Percentiles rank a stretch among this genome's conserved stretches.
Conservation (phyloP, 2,888 invertebrate genomes). For the Brachyopa scutellaris region DNA sequence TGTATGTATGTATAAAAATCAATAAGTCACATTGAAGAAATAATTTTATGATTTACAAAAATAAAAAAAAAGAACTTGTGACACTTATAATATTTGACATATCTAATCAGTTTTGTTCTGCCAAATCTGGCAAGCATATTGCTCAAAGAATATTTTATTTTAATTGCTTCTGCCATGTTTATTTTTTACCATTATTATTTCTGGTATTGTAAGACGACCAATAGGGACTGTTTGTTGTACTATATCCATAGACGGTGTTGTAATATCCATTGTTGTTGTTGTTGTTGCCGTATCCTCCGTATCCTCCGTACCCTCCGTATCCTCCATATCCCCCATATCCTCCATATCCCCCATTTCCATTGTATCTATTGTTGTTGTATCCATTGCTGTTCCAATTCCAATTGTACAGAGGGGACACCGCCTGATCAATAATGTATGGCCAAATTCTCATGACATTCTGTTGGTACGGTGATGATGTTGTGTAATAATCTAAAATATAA, state of each 20-base stretch:
- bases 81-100: not conserved
- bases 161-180: not conserved
- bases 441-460: slow-evolving; percentile 74
- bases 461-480: slow-evolving; percentile 66
- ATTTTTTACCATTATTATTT: slow-evolving; percentile 27
- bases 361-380: slow-evolving; percentile 6
- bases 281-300: not conserved
- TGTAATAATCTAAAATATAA: slow-evolving; percentile 49
- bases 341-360: not conserved
- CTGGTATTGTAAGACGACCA: not conserved
- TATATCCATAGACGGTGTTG: slow-evolving; percentile 14
- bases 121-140: not conserved
- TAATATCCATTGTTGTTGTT: slow-evolving; percentile 7
- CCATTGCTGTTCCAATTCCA: slow-evolving; percentile 25
- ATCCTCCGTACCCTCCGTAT: not conserved
- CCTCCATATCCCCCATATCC: not conserved
- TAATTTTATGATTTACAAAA: not conserved
- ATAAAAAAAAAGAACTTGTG: not conserved
- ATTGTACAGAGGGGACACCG: slow-evolving; percentile 56
- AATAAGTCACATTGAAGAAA: too few species aligned
- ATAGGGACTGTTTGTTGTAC: slow-evolving; percentile 1
- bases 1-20: too few species aligned
- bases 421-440: slow-evolving; percentile 77
- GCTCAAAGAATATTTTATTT: not conserved
- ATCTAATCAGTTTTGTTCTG: not conserved